phyloP scores from a whole-genome alignment of 1,140 invertebrate genomes.

The Lucilia cuprina region DNA sequence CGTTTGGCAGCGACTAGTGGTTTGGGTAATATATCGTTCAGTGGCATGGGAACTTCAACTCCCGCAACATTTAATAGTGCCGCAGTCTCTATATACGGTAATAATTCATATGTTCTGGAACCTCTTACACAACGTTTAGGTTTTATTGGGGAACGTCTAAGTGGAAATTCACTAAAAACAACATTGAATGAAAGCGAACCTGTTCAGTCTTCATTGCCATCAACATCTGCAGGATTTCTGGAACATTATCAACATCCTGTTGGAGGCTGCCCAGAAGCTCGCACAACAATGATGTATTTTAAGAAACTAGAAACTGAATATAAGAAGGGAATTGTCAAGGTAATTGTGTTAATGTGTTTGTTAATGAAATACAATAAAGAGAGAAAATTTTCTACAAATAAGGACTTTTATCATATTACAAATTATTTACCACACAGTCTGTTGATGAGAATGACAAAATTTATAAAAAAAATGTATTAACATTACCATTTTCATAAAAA shows the following conservation, averaged over 20 bases:
- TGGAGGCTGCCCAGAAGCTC: slow-evolving; percentile 34
- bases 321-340: slow-evolving; percentile 38
- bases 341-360: neutral
- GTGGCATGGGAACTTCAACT: slow-evolving; percentile 23
- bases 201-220: neutral
- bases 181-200: slow-evolving; percentile 13
- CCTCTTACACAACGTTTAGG: slow-evolving; percentile 26
- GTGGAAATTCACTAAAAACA: slow-evolving; percentile 21
- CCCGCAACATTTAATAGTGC: slow-evolving; percentile 8
- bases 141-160: neutral
- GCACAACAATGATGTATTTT: slow-evolving; percentile 36
- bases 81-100: slow-evolving; percentile 6
- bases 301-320: slow-evolving; percentile 41
- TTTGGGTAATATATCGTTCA: slow-evolving; percentile 37
- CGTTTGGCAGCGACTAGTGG: slow-evolving; percentile 27
- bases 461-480: no score
- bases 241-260: neutral
- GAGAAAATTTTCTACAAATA: no score
- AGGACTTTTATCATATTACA: no score
- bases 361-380: no score
- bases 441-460: no score
- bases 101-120: slow-evolving; percentile 35
- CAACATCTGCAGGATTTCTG: neutral
- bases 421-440: no score
- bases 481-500: no score